A percentile compares a stretch with the other conserved stretches of the same genome.
phyloP scores from a whole-genome alignment of 2,113 vertebrate species.

The Salminus brasiliensis region DNA sequence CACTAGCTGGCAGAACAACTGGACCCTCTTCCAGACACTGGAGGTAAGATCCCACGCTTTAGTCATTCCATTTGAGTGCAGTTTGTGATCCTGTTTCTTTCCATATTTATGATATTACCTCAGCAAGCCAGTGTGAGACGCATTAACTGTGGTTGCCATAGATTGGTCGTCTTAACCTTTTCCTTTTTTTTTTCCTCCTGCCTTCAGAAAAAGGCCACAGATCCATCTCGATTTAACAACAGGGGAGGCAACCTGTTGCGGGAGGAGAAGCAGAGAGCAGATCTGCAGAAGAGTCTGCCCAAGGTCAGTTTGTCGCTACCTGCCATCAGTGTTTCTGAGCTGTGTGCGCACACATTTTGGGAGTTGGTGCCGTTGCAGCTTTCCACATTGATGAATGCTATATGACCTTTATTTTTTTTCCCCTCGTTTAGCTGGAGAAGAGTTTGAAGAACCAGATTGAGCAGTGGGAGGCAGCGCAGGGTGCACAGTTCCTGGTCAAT shows the following conservation, averaged over 20 bases:
- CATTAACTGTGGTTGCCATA: neutral
- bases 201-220: constrained; percentile 80
- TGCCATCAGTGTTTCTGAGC: neutral
- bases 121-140: neutral
- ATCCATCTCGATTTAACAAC: constrained; percentile 88
- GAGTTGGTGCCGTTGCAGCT: neutral
- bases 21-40: constrained; percentile 87
- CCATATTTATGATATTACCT: too few species aligned
- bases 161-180: neutral
- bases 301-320: constrained; percentile 74
- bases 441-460: constrained; percentile 81
- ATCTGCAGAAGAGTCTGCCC: constrained; percentile 88
- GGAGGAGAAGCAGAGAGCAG: constrained; percentile 90
- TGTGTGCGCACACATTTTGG: neutral
- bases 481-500: constrained; percentile 80
- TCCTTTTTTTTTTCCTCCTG: neutral
- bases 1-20: constrained; percentile 88
- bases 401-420: neutral
- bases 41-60: constrained; percentile 76
- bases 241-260: constrained; percentile 92
- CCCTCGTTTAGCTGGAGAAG: constrained; percentile 84
- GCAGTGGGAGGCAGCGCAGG: constrained; percentile 80
- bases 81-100: too few species aligned
- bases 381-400: neutral
- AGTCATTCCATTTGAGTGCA: neutral